Base-by-base conservation (phyloP, 2,113 vertebrate species). In the Melanotaenia duboulayi region DNA sequence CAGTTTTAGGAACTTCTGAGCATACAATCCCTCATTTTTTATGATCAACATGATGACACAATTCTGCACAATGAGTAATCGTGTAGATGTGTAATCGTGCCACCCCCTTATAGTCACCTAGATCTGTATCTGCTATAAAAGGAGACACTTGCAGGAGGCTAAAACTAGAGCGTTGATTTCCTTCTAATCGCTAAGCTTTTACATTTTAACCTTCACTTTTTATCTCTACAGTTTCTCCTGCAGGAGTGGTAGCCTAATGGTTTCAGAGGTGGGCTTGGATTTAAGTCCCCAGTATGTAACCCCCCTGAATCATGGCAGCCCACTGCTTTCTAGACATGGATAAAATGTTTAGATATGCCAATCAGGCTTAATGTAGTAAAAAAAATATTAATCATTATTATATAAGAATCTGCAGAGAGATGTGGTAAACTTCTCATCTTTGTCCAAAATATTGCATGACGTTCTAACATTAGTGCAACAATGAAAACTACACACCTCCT, bases 81-180 rank as follows among this genome's bases (percentile, higher is more conserved):
- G 28, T 28, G 3, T 6, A 28, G 28, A 28, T 28, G 28, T 28
- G 28, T 28, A 4, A 6, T 28, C 28, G 6, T 28, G 28, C 28
- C 28, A 28, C 3, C 28, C 3, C 6, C 28, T 28, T 28, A 6
- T 6, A 28, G 28, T 28, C n/a, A n/a, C n/a, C n/a, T n/a, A 28
- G 28, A 28, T 28, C 32, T 11, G 39, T 19, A 0, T 48, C 46
- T 17, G 39, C 39, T 59, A 54, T 39, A 50, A 71, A 40, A 62
- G 16, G 62, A 75, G 61, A 81, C n/a, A n/a, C 59, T 54, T 23
- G 52, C 52, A 61, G 22, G 28, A 49, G 48, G 46, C 55, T 49
- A 49, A 40, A 70, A 40, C 39, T 28, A 55, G 50, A 52, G 24
- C 8, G 46, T 2, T 60, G 74, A 74, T 56, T 59, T 60, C 48